Base-by-base conservation (phyloP, 2,113 vertebrate genomes). In the Scytalopus superciliaris region DNA sequence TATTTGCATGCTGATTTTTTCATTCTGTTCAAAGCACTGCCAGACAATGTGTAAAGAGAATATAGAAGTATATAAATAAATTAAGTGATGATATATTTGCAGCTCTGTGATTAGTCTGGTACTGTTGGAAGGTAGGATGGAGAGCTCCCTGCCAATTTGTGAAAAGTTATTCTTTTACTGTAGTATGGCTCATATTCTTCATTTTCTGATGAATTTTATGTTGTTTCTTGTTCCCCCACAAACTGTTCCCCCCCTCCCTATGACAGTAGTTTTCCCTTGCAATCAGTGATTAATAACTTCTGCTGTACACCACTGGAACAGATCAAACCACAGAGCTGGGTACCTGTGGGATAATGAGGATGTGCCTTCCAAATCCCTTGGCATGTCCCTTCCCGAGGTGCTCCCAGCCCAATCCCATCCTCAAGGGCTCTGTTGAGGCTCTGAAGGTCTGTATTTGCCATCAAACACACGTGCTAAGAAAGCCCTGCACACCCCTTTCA, bases 371-470 rank as follows among this genome's bases (percentile, higher is more conserved):
- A 9, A 19, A 0, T 19, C 22, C 57, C 31, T 44, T 2, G 6
- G 39, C 9, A 0, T 2, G 1, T 57, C 66, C 47, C 56, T 70
- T 59, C 62, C 66, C 3, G 0, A 9, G 25, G 7, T 37, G 11
- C 37, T 35, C 23, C 42, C 64, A 47, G 33, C 37, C 62, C 70
- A 19, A 0, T 27, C 19, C 19, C 31, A 2, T 24, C 40, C 33
- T 64, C 9, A 0, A 2, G 0, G 0, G 0, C 2, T 22, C 10
- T 64, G 6, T 14, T 1, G 6, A 14, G 10, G 22, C 66, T 63
- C 55, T 52, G 39, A 40, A 57, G 10, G 63, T 40, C 25, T 89
- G 0, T 12, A 1, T n/a, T 57, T 78, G 56, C 19, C 33, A 4
- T 63, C 45, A 84, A 63, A 3, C 1, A 3, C 40, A n/a, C 2